A percentile compares a stretch with the other conserved stretches of the same genome.
Conservation (phyloP, 2,797 vertebrate species). For the Acestrorhynchus altus region DNA sequence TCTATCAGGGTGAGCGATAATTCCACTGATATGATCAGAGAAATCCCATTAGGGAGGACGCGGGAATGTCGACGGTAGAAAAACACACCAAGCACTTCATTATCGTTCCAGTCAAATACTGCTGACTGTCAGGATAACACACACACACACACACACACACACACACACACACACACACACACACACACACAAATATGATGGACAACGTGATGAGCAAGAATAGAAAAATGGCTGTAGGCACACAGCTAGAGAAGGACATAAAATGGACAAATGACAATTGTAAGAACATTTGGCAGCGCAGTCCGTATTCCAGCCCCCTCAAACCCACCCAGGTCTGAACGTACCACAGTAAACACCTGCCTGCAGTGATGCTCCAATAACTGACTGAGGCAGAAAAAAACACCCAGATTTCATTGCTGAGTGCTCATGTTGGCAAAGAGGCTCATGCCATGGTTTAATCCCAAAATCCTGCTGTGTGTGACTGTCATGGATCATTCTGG, state of each 20-base stretch:
- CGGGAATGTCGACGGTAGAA: not conserved
- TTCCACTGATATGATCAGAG: not conserved
- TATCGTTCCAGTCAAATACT: no score
- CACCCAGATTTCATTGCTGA: not conserved
- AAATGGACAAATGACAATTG: no score
- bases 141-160: slow-evolving; percentile 7
- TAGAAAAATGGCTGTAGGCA: not conserved
- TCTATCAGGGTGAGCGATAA: not conserved
- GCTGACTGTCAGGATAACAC: not conserved
- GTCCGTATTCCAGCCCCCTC: not conserved
- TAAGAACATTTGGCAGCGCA: not conserved
- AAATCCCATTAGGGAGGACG: not conserved
- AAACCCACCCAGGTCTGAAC: not conserved
- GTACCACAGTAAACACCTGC: no score
- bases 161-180: no score
- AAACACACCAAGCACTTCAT: not conserved
- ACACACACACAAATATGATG: not conserved
- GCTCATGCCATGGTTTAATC: not conserved
- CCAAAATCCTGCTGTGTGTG: not conserved
- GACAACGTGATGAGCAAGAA: slow-evolving; percentile 6
- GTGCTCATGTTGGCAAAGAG: not conserved
- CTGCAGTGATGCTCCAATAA: not conserved
- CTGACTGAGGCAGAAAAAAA: not conserved
- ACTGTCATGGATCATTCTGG: not conserved
- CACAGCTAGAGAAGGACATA: not conserved